Evolutionary conservation across 2,888 invertebrate species (phyloP).

Genomic region (Stramonita haemastoma): DNA sequence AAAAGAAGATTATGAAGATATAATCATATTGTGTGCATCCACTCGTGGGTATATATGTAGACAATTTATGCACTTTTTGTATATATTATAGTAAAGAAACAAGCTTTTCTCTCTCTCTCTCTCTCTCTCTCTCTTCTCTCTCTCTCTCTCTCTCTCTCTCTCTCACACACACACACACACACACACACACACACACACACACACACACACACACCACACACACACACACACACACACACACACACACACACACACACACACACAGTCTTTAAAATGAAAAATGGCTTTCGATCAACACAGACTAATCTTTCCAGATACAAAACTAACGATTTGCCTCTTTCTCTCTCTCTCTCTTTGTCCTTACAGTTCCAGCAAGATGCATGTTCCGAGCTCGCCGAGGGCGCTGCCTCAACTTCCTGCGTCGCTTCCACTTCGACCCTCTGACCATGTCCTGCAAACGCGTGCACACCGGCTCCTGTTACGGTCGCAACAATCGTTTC

Average conservation of each 20-base stretch:
- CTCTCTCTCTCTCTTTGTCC: not conserved
- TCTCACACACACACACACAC: not conserved
- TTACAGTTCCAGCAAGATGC: conserved; percentile 25
- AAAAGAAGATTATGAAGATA: no score
- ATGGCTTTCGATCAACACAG: no score
- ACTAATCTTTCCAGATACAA: no score
- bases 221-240: no score
- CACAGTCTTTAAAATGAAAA: no score
- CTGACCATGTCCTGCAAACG: conserved; percentile 17
- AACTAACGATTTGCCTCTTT: not conserved
- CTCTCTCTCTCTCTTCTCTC: not conserved
- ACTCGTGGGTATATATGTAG: no score
- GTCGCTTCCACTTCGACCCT: conserved; percentile 34
- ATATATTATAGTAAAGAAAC: no score
- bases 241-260: no score
- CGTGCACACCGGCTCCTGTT: conserved; percentile 18
- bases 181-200: no score
- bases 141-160: not conserved
- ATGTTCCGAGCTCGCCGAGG: conserved; percentile 21
- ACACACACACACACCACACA: no score
- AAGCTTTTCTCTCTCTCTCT: not conserved
- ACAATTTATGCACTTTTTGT: no score
- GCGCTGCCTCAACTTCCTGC: conserved; percentile 7
- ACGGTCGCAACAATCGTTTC: conserved; percentile 32
- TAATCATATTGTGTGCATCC: no score